Base-by-base conservation (phyloP, 2,797 vertebrate species). In the Synanceia verrucosa region DNA sequence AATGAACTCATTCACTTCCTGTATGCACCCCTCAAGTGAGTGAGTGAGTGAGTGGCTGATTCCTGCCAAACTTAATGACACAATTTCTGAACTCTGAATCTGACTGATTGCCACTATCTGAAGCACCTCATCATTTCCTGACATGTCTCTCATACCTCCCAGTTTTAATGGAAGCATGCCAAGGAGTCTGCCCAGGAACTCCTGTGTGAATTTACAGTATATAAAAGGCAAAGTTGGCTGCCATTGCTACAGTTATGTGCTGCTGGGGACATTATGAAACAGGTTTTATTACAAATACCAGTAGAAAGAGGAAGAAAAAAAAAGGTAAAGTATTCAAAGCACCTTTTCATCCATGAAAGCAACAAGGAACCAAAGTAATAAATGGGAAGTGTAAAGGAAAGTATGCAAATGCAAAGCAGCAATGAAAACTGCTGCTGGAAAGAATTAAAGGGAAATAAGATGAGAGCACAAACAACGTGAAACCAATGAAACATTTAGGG, bases 111-210 rank as follows among this genome's bases (percentile, higher is more conserved):
- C 46, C 4, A 10, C 55, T 13, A 33, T 51, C 56, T 52, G 53
- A 74, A 66, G 56, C 34, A 24, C 46, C 37, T 58, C n/a, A 58
- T 74, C 46, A 60, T 43, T 37, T 70, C 55, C 51, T 36, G 23
- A 73, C 55, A 43, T 19, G 24, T 46, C 34, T 76, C 39, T 43
- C 4, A 9, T 21, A 33, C 10, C 12, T 31, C 65, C 56, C 47
- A 9, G 24, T 31, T 70, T 60, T 71, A 60, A 68, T 67, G 41
- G 61, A 65, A 31, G 50, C 55, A 41, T 43, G 55, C 41, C 34
- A 64, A 37, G 55, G 46, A 56, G 63, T 37, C 43, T 31, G 62
- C 46, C 52, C 65, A 52, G 47, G 21, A 29, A 28, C 29, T 29
- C 5, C 43, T 23, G 12, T 47, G 44, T 26, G 43, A 65, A 29